Base-by-base conservation (phyloP, 1,140 invertebrate genomes). In the Lasaia peninsularis region DNA sequence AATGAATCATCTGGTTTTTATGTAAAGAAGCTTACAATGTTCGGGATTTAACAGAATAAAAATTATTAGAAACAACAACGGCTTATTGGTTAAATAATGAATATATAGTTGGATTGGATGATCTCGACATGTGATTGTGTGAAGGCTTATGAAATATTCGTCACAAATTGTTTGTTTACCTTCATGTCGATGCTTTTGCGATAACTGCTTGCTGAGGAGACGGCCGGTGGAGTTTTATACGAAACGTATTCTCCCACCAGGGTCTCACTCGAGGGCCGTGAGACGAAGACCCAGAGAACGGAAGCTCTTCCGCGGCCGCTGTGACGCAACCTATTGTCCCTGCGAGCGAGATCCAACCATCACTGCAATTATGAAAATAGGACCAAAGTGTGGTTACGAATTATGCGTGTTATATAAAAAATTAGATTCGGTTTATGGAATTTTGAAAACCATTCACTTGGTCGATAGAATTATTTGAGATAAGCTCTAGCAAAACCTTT, bases 271-370 rank as follows among this genome's bases (percentile, higher is more conserved):
- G 75, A 80, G 74, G 70, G 70, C 75, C 73, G 72, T 69, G 69
- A 75, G 68, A 74, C 71, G 73, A 62, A 52, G 34, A 65, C 58
- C 72, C 69, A 62, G 75, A 73, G 81, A 86, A 73, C 80, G 83
- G 83, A 86, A 83, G 79, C 76, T 69, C 69, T 78, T 84, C 74
- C 75, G 74, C 61, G 67, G 65, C 62, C 62, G 55, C 18, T 32
- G 57, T 86, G 80, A 77, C 63, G 83, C 79, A 84, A 84, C 59
- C 71, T 65, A 78, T 86, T 86, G 82, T 86, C 78, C 75, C 73
- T 78, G 71, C 63, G 62, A 28, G 50, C 58, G 53, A 18, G 35
- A 54, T 63, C 49, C 58, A 51, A 65, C 60, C 69, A 57, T 63
- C 61, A 44, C 61, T 54, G 58, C 56, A 68, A 72, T 75, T 72